Conservation (phyloP, 2,113 vertebrate species). For the Sclerurus mexicanus region DNA sequence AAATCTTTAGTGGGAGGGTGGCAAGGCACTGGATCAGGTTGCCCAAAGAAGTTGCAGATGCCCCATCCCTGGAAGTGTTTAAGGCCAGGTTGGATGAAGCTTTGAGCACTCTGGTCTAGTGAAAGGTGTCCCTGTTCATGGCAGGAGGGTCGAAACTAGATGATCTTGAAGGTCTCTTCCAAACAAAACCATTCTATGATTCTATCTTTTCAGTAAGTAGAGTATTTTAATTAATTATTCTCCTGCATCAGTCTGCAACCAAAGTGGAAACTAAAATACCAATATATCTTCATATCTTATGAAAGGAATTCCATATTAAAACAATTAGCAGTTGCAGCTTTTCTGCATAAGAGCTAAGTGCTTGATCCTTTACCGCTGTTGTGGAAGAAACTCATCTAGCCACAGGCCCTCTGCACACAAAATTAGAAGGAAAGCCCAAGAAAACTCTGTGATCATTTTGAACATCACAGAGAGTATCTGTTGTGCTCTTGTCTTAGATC, state of each 20-base stretch:
- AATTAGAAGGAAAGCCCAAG: background rate
- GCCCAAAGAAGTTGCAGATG: background rate
- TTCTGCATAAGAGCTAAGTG: background rate
- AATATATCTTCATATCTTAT: background rate
- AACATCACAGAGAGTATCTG: background rate
- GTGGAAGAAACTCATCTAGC: background rate
- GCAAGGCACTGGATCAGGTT: background rate
- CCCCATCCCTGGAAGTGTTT: background rate
- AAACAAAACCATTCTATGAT: background rate
- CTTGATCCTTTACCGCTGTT: background rate
- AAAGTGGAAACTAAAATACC: background rate
- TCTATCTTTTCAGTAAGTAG: background rate
- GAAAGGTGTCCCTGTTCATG: background rate
- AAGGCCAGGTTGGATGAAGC: background rate
- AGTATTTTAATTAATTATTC: background rate
- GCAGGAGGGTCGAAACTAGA: background rate
- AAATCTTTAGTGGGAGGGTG: background rate
- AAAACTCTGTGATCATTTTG: background rate
- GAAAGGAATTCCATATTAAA: background rate
- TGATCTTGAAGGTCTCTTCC: background rate
- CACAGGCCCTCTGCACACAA: accelerated
- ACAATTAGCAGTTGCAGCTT: background rate
- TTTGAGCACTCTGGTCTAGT: background rate
- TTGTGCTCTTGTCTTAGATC: background rate
- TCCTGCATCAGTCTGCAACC: background rate